A percentile compares a stretch with the other conserved stretches of the same genome.
These are phyloP conservation scores for Hoplodrina blanda DNA, from an alignment of 2,888 invertebrate genomes.

Conservation along the genomic window DNA sequence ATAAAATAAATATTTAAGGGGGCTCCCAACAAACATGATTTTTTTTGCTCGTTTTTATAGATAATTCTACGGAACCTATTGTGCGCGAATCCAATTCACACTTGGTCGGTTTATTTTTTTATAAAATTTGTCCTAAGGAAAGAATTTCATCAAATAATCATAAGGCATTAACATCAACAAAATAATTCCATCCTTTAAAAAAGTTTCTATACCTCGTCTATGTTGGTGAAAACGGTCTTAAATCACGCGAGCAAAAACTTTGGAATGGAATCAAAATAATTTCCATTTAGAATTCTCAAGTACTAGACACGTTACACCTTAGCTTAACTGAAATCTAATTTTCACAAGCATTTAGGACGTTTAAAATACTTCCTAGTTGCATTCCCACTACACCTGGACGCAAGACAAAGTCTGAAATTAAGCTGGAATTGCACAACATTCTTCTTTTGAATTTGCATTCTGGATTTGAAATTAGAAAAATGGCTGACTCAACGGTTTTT, in stretches of 20 bases:
- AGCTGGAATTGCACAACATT: conserved; percentile 43
- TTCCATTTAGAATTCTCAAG: conserved; percentile 46
- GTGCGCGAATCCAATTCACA: too few relatives aligned
- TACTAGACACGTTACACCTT: conserved; percentile 37
- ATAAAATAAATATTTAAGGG: too few relatives aligned
- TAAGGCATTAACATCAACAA: conserved; percentile 6
- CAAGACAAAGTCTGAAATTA: conserved; percentile 53
- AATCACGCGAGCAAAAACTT: conserved; percentile 55
- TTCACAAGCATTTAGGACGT: conserved; percentile 62
- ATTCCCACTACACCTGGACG: conserved; percentile 49
- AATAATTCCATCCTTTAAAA: conserved; percentile 17
- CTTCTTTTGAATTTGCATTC: conserved; percentile 44
- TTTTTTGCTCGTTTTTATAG: too few relatives aligned
- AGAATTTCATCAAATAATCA: conserved; percentile 26
- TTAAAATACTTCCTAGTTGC: conserved; percentile 43
- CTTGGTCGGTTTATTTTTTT: too few relatives aligned
- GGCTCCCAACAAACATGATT: too few relatives aligned
- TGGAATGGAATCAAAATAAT: conserved; percentile 57
- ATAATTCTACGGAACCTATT: too few relatives aligned
- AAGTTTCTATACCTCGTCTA: conserved; percentile 25
- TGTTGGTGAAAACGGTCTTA: conserved; percentile 44
- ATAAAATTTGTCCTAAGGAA: conserved; percentile 1
- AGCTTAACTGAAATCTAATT: conserved; percentile 69
- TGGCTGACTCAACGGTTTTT: background rate
- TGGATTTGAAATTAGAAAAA: conserved; percentile 17